Evolutionary conservation across 2,888 invertebrate genomes (phyloP).

Genomic region (Sisyra terminalis): DNA sequence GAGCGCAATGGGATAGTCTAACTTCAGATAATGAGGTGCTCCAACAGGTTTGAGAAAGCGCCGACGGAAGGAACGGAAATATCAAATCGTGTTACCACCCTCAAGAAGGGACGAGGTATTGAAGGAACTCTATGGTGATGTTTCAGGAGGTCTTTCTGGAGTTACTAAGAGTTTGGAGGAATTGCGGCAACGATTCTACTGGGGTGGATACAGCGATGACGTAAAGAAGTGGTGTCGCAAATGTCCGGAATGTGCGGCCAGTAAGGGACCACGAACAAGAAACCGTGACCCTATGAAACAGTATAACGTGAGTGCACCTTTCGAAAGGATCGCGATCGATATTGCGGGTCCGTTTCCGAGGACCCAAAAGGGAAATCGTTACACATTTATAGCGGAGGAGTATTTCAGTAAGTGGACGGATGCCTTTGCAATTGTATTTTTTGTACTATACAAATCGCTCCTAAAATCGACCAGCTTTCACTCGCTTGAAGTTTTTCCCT

Average conservation of each 20-base stretch:
- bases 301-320: constrained; percentile 13
- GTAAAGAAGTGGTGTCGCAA: constrained; percentile 6
- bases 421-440: too few species aligned
- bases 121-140: background rate
- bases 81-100: too few species aligned
- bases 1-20: too few species aligned
- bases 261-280: constrained; percentile 3
- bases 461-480: too few species aligned
- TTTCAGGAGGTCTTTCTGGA: background rate
- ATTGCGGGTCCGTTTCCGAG: constrained; percentile 14
- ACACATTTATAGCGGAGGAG: too few species aligned
- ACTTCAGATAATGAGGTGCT: too few species aligned
- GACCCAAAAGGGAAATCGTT: constrained; percentile 8
- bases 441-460: too few species aligned
- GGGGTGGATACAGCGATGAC: constrained; percentile 5
- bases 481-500: too few species aligned
- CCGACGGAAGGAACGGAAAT: too few species aligned
- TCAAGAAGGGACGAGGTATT: too few species aligned
- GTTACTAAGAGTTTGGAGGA: constrained; percentile 2
- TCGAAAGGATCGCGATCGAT: constrained; percentile 14
- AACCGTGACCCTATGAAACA: constrained; percentile 7
- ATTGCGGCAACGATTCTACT: constrained; percentile 11
- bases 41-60: too few species aligned
- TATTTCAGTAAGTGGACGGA: too few species aligned
- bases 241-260: constrained; percentile 5